Percentiles rank a stretch among this genome's conserved stretches.
Evolutionary conservation across 2,797 vertebrate species (phyloP).

Genomic region (Micropoecilia bifurca): DNA sequence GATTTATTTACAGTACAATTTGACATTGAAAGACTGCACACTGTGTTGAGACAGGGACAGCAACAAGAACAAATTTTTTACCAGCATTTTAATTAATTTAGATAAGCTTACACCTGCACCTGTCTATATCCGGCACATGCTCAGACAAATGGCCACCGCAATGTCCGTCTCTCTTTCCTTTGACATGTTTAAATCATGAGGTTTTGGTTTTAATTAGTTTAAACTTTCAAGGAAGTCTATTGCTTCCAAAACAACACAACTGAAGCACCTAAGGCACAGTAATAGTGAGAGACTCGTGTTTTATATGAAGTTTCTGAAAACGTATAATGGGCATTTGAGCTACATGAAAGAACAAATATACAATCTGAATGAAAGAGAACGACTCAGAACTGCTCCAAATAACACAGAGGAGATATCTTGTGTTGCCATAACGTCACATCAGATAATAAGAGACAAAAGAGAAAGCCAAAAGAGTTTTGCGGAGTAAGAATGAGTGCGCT

Average conservation of each 20-base stretch:
- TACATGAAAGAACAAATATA: constrained; percentile 33
- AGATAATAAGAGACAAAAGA: constrained; percentile 71
- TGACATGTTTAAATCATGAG: constrained; percentile 58
- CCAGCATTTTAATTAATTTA: constrained; percentile 68
- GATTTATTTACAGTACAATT: constrained; percentile 57
- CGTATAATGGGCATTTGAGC: constrained; percentile 51
- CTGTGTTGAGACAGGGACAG: constrained; percentile 34
- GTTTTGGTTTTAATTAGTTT: constrained; percentile 47
- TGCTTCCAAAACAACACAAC: constrained; percentile 29
- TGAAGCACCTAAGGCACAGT: constrained; percentile 35
- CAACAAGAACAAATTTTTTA: constrained; percentile 28
- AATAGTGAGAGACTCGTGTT: constrained; percentile 3
- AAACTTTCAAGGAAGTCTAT: constrained; percentile 8
- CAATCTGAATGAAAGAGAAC: constrained; percentile 34
- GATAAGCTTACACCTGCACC: constrained; percentile 70
- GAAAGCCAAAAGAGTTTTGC: constrained; percentile 56
- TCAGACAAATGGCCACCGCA: constrained; percentile 68
- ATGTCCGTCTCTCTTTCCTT: constrained; percentile 50
- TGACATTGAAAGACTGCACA: constrained; percentile 37
- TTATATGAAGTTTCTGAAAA: constrained; percentile 11
- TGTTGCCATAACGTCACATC: constrained; percentile 67
- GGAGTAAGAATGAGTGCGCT: constrained; percentile 66
- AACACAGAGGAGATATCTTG: constrained; percentile 48
- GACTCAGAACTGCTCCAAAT: constrained; percentile 34
- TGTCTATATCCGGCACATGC: constrained; percentile 66